These are phyloP conservation scores for Teleogryllus oceanicus DNA, from an alignment of 2,888 invertebrate species.

Conservation along the genomic window DNA sequence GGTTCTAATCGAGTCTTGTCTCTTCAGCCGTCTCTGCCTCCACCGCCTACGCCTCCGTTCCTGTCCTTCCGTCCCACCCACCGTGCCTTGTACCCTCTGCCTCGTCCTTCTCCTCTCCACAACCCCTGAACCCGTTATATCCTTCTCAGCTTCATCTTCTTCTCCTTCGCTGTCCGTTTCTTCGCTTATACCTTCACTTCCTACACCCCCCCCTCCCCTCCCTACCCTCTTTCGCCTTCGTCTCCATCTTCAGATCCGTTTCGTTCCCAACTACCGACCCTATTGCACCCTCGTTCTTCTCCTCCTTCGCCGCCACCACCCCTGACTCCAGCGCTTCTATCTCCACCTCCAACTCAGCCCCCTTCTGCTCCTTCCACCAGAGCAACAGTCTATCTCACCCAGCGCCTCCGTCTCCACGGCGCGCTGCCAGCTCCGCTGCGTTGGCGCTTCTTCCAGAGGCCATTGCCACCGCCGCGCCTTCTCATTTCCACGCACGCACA, in stretches of 20 bases:
- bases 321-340: not conserved
- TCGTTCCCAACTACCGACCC: constrained; percentile 21
- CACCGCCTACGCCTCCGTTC: no score
- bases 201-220: constrained; percentile 24
- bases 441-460: no score
- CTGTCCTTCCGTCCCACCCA: no score
- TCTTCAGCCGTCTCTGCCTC: no score
- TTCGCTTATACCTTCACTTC: constrained; percentile 27
- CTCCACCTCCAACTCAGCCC: not conserved
- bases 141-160: constrained; percentile 27
- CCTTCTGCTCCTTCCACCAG: no score
- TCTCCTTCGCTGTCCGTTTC: constrained; percentile 27
- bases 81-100: not conserved
- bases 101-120: not conserved
- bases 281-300: not conserved
- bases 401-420: no score
- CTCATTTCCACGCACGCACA: no score
- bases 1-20: no score
- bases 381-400: no score
- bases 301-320: not conserved
- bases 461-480: no score
- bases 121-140: not conserved
- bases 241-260: constrained; percentile 33
- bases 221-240: not conserved
- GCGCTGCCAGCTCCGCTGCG: no score